phyloP scores from a whole-genome alignment of 2,113 vertebrate genomes.

The Nannospalax galili region DNA sequence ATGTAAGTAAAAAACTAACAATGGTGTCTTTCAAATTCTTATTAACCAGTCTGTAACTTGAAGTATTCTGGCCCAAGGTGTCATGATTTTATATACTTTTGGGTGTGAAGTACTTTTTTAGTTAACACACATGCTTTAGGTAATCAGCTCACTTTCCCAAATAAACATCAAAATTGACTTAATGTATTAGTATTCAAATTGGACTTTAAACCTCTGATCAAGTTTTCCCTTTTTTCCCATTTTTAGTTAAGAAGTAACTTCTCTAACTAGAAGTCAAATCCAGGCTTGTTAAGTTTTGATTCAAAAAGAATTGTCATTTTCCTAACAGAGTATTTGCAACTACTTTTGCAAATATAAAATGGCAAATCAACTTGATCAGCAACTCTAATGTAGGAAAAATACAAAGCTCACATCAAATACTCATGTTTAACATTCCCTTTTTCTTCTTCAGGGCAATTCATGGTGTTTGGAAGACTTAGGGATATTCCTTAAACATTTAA shows the following conservation, averaged over 20 bases:
- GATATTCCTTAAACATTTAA: not conserved
- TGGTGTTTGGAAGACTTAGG: not conserved
- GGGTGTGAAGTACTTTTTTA: not conserved
- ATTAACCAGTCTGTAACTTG: not conserved
- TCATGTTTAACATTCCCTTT: not conserved
- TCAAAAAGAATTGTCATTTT: not conserved
- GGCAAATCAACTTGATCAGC: not conserved
- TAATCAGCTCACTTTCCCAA: conserved; percentile 27
- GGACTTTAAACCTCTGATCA: not conserved
- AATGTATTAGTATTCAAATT: not conserved
- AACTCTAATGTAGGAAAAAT: not conserved
- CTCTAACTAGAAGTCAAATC: not conserved
- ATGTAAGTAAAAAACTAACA: not conserved
- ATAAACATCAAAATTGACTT: not conserved
- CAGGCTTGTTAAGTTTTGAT: not conserved
- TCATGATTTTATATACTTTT: not conserved
- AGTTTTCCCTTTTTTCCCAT: not conserved
- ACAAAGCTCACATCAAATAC: not conserved
- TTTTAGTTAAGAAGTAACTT: conserved; percentile 27
- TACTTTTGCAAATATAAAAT: conserved; percentile 22
- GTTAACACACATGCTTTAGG: not conserved
- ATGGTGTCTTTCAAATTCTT: not conserved
- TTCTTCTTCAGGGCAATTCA: not conserved
- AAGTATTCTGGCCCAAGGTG: not conserved
- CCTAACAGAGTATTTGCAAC: not conserved